Percentiles rank a stretch among this genome's conserved stretches.
These are phyloP conservation scores for Lycocerus yunnanus DNA, from an alignment of 2,888 invertebrate species.

Conservation along the genomic window DNA sequence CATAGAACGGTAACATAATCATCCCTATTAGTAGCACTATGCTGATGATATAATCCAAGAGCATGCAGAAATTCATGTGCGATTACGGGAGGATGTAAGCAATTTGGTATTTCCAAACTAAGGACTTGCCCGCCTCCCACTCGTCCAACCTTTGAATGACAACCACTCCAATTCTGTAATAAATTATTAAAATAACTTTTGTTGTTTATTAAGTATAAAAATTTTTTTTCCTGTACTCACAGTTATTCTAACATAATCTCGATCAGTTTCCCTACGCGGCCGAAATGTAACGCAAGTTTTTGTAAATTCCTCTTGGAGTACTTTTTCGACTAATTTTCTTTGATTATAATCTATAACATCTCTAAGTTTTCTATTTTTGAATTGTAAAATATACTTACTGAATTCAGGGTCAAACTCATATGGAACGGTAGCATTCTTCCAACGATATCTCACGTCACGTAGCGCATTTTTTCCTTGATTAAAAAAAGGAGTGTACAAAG, in stretches of 20 bases:
- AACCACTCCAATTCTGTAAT: slow-evolving; percentile 5
- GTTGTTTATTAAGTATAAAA: not conserved
- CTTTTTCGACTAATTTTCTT: not conserved
- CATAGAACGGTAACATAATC: slow-evolving; percentile 73
- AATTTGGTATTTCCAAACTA: slow-evolving; percentile 53
- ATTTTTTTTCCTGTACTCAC: not conserved
- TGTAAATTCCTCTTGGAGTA: not conserved
- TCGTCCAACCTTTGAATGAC: slow-evolving; percentile 24
- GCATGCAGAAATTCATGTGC: slow-evolving; percentile 81
- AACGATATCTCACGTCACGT: not conserved
- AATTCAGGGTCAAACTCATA: not conserved
- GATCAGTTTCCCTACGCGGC: not conserved
- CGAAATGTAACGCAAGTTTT: not conserved
- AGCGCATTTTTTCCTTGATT: not conserved
- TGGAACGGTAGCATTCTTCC: not conserved
- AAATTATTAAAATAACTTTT: too few species aligned
- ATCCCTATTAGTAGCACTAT: slow-evolving; percentile 78
- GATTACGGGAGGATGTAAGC: slow-evolving; percentile 66
- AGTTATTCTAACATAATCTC: not conserved
- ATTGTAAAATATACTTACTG: not conserved
- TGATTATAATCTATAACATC: not conserved
- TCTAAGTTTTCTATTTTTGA: not conserved
- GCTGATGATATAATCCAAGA: slow-evolving; percentile 83
- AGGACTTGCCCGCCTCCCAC: not conserved
- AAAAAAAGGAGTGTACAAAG: not conserved